phyloP scores from a whole-genome alignment of 2,113 vertebrate species.

The Aptenodytes patagonicus region DNA sequence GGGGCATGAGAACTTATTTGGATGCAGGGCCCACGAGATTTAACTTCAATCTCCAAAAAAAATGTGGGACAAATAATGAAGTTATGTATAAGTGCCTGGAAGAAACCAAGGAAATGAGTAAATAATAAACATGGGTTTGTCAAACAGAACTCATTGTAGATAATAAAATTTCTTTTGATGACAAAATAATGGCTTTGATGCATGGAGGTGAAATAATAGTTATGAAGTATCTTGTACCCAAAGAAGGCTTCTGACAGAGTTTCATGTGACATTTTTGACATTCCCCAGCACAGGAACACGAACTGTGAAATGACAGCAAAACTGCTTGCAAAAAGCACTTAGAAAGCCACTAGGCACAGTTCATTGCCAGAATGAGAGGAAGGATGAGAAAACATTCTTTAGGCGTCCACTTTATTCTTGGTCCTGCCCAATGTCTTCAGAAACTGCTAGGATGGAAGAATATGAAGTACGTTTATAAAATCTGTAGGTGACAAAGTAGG shows the following conservation, averaged over 20 bases:
- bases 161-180: not conserved
- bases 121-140: not conserved
- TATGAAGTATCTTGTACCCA: not conserved
- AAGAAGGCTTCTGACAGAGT: not conserved
- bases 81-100: not conserved
- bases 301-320: not conserved
- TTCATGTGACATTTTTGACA: not conserved
- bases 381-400: not conserved
- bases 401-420: not conserved
- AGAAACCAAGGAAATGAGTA: not conserved
- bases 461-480: not conserved
- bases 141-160: not conserved
- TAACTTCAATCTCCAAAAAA: not conserved
- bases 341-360: not conserved
- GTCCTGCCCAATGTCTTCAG: not conserved
- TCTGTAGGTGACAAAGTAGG: not conserved
- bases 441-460: not conserved
- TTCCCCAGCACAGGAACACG: not conserved
- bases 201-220: not conserved
- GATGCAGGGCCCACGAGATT: accelerated
- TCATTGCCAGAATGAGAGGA: not conserved
- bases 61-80: not conserved
- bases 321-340: not conserved
- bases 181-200: not conserved
- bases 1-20: not conserved